A percentile compares a stretch with the other conserved stretches of the same genome.
phyloP scores from a whole-genome alignment of 2,888 invertebrate genomes.

The Drosophila mercatorum region DNA sequence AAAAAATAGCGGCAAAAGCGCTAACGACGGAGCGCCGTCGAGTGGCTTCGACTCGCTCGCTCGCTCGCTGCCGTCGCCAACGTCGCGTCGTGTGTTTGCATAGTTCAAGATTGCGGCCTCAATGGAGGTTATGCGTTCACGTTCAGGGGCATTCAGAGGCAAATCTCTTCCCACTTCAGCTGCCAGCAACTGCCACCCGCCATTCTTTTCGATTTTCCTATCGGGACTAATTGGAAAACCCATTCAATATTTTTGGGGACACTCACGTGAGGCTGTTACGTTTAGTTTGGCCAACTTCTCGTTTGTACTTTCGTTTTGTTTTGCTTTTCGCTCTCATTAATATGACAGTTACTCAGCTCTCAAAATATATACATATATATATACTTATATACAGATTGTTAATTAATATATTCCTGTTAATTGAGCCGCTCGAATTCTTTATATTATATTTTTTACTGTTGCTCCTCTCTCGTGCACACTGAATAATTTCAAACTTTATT shows the following conservation, averaged over 20 bases:
- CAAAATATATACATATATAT: slow-evolving; percentile 4
- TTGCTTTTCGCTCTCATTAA: slow-evolving; percentile 34
- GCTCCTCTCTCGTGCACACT: slow-evolving; percentile 21
- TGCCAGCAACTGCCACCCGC: neutral
- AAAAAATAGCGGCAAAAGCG: slow-evolving; percentile 49
- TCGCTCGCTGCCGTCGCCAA: neutral
- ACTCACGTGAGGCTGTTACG: slow-evolving; percentile 42
- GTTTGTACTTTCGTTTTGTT: slow-evolving; percentile 51
- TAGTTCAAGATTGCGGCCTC: slow-evolving; percentile 84
- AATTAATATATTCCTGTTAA: slow-evolving; percentile 55
- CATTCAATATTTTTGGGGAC: slow-evolving; percentile 4
- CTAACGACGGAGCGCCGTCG: slow-evolving; percentile 27
- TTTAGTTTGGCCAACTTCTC: slow-evolving; percentile 36
- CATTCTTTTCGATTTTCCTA: neutral
- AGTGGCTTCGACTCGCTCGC: slow-evolving; percentile 14
- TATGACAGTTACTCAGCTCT: slow-evolving; percentile 22
- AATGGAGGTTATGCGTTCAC: slow-evolving; percentile 84
- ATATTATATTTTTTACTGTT: slow-evolving; percentile 8
- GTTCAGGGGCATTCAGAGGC: slow-evolving; percentile 66
- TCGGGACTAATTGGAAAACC: slow-evolving; percentile 1
- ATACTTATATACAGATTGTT: slow-evolving; percentile 6
- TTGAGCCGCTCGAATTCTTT: slow-evolving; percentile 30
- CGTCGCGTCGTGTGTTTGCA: slow-evolving; percentile 36
- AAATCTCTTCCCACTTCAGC: slow-evolving; percentile 41
- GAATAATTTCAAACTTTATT: slow-evolving; percentile 34